These are phyloP conservation scores for Euplexia lucipara DNA, from an alignment of 2,888 invertebrate genomes.

Conservation along the genomic window DNA sequence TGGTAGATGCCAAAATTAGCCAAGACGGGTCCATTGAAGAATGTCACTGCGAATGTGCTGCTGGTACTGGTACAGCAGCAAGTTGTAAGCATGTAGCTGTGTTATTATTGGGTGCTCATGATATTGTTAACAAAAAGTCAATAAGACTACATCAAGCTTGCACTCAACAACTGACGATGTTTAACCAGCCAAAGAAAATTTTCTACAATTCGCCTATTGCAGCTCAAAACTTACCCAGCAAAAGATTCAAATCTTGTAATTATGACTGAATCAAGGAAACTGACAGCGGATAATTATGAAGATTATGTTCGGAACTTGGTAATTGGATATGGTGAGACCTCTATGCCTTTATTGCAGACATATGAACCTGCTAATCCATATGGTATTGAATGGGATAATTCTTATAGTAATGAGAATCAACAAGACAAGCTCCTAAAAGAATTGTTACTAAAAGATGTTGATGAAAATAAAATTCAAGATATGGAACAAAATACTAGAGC, in stretches of 20 bases:
- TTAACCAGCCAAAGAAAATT: neutral
- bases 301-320: conserved; percentile 1
- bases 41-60: conserved; percentile 6
- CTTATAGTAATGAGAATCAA: neutral
- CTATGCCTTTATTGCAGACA: neutral
- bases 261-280: neutral
- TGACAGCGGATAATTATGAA: neutral
- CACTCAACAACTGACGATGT: neutral
- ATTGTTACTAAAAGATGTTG: neutral
- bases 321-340: neutral
- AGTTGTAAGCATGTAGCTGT: conserved; percentile 8
- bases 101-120: neutral
- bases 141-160: neutral
- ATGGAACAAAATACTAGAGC: neutral
- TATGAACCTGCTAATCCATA: neutral
- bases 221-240: neutral
- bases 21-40: neutral
- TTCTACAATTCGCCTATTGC: conserved; percentile 4
- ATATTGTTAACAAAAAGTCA: neutral
- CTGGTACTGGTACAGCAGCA: neutral
- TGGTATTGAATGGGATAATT: neutral
- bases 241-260: neutral
- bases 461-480: neutral
- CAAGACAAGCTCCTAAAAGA: neutral
- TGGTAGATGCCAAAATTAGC: neutral